Evolutionary conservation across 1,140 invertebrate genomes (phyloP), one percentile per base, ranked within the genome.

Genomic region (Anastrepha obliqua): DNA sequence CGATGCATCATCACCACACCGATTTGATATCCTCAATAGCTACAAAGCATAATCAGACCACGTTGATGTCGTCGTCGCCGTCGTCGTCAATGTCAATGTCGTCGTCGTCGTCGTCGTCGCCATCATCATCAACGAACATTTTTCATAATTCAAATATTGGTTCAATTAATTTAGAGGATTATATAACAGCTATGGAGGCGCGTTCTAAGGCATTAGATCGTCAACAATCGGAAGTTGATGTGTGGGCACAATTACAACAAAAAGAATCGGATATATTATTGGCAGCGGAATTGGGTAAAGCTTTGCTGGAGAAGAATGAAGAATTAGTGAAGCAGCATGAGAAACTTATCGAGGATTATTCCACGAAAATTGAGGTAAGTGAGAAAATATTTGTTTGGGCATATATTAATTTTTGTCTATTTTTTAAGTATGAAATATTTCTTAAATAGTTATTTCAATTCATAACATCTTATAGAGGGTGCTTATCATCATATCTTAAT

Each of bases 201-300:
- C 91, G 94, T 47, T 90, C 89, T 74, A 87, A 90, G 65, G 90
- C 91, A 47, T 89, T 89, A 39, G 89, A 85, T 47, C 85, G 90
- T n/a, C 91, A 92, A 51, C 94, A 94, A 81, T 81, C 74, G 13
- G 94, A 94, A 59, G 95, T 95, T 78, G 97, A 98, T 93, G 95
- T 98, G 0, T 96, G 96, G 94, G 95, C 96, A 20, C 96, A 98
- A 91, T 94, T 99, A 39, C 97, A 97, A 89, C 97, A 98, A 93
- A 98, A 99, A 92, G 98, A 99, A 91, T 96, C 97, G 88, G 98
- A 99, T 92, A 95, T 99, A 13, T 95, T 98, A 42, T 94, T 99
- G 85, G 98, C 98, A 0, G 98, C 98, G 1, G 98, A 99, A 93
- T 94, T 99, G 58, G 98, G 98, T 39, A 99, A 99, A 93, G 98